These are phyloP conservation scores for Dioctria linearis DNA, from an alignment of 2,888 invertebrate genomes.

Conservation along the genomic window DNA sequence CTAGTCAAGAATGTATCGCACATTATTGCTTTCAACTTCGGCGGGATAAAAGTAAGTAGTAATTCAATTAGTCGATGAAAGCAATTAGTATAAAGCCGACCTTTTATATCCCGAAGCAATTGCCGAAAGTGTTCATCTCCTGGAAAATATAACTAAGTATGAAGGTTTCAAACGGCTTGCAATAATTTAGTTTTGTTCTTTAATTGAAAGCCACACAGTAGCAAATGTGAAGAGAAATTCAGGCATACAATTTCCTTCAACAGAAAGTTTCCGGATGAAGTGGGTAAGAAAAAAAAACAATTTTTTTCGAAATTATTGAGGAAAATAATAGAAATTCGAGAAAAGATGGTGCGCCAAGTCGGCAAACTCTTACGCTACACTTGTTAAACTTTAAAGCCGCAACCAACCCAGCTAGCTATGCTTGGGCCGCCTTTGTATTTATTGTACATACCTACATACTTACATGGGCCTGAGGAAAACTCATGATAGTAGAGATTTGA, in stretches of 20 bases:
- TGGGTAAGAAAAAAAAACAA: background rate
- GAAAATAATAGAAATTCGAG: constrained; percentile 25
- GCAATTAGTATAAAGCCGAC: constrained; percentile 25
- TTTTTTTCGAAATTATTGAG: constrained; percentile 18
- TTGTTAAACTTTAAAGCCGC: constrained; percentile 38
- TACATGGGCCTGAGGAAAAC: too few species aligned
- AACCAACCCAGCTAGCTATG: background rate
- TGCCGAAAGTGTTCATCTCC: constrained; percentile 23
- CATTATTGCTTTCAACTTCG: too few species aligned
- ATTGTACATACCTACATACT: too few species aligned
- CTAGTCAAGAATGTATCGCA: too few species aligned
- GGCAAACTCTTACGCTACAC: background rate
- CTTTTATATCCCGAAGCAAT: constrained; percentile 28
- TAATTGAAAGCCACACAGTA: constrained; percentile 2
- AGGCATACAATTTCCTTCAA: background rate
- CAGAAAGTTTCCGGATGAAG: constrained; percentile 31
- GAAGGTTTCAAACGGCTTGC: constrained; percentile 24
- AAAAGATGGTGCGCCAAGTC: background rate
- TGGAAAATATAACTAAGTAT: constrained; percentile 21
- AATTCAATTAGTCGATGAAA: constrained; percentile 26
- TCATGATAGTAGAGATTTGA: too few species aligned
- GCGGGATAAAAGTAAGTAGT: constrained; percentile 1
- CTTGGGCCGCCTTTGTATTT: too few species aligned
- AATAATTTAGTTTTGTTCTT: constrained; percentile 23
- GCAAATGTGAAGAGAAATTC: background rate